A percentile compares a stretch with the other conserved stretches of the same genome.
Conservation (phyloP, 2,797 vertebrate genomes). For the Meda fulgida region DNA sequence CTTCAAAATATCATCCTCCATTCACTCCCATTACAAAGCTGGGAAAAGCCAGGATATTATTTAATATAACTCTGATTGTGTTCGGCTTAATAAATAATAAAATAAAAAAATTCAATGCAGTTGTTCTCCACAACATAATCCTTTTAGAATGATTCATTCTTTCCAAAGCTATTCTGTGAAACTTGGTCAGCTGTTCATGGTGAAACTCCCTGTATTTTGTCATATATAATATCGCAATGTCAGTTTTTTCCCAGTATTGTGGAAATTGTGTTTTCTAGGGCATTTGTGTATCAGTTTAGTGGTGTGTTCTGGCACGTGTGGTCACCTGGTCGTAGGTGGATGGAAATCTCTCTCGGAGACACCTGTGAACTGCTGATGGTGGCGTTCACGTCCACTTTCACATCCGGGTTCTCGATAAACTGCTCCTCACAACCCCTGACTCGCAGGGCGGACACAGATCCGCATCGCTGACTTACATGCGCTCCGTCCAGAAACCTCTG, state of each 20-base stretch:
- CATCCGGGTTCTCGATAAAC: slow-evolving; percentile 84
- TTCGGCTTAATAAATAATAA: too few species aligned
- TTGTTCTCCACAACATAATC: background rate
- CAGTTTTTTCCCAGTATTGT: background rate
- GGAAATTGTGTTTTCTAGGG: background rate
- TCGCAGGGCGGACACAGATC: slow-evolving; percentile 83
- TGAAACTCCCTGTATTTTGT: background rate
- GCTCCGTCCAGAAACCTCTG: slow-evolving; percentile 87
- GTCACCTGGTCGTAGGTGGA: slow-evolving; percentile 89
- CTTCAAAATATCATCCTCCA: too few species aligned
- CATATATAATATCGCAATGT: background rate
- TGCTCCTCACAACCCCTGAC: slow-evolving; percentile 85
- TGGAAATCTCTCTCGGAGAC: slow-evolving; percentile 83
- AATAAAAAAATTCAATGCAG: too few species aligned
- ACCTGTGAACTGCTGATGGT: slow-evolving; percentile 85
- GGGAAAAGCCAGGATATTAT: too few species aligned
- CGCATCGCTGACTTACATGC: slow-evolving; percentile 84
- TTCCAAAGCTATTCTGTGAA: background rate
- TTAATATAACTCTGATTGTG: too few species aligned
- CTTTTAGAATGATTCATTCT: background rate
- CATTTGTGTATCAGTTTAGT: background rate
- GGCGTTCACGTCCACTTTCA: slow-evolving; percentile 80
- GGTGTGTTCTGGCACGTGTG: background rate
- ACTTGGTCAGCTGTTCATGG: background rate
- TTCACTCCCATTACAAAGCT: too few species aligned